Base-by-base conservation (phyloP, 2,888 invertebrate genomes). In the Muschampia plurimacula region DNA sequence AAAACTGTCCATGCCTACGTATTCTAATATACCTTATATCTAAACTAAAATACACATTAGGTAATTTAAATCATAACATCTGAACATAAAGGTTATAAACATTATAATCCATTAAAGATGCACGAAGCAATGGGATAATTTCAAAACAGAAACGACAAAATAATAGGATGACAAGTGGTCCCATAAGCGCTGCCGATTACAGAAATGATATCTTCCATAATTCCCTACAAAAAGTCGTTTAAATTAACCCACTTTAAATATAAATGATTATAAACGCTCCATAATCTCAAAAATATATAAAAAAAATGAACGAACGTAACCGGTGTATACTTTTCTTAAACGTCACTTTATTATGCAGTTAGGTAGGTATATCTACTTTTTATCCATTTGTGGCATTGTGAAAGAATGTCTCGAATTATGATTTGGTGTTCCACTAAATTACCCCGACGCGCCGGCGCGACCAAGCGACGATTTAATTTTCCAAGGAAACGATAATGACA, bases 281-380 rank as follows among this genome's bases (percentile, higher is more conserved):
- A 62, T 67, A 71, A 72, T 72, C 67, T 62, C 39, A 44, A 72
- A 63, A 67, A 66, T 46, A 49, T 36, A 36, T 2, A 66, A 46
- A 65, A 65, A 65, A 57, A 46, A 41, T 46, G 15, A 59, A 46
- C 57, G 57, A 32, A 75, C 82, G 79, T 80, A 63, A 67, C 83
- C 86, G 86, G 86, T 89, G 84, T 90, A 86, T 93, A 88, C 86
- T 93, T 93, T 90, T 88, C 85, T 86, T 92, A 94, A 94, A 93
- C 92, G 94, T 92, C 93, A 94, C 89, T 93, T 93, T 93, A 91
- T 93, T 92, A 93, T 88, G 84, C 85, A 80, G 77, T 84, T 83
- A 86, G 22, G 22, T 22, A 22, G 22, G 22, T 22, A 22, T 41
- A 41, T 41, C 62, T 41, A 62, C n/a, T 62, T 62, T 59, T 92